phyloP scores from a whole-genome alignment of 2,113 vertebrate genomes.

The Chrysemys picta region DNA sequence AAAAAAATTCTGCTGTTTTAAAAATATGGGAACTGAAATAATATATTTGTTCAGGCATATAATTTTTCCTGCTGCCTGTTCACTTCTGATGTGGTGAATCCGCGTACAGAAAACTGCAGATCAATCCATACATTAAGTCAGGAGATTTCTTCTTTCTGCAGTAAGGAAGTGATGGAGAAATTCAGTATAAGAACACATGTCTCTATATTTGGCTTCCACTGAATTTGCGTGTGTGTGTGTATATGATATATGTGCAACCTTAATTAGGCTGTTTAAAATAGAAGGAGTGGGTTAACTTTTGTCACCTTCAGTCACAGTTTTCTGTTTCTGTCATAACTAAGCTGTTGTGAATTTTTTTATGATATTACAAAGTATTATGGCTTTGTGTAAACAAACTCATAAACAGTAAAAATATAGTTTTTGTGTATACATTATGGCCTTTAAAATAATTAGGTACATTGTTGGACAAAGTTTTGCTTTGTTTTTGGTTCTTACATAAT shows the following conservation, averaged over 20 bases:
- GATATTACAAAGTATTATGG: neutral
- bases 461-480: neutral
- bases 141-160: neutral
- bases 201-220: neutral
- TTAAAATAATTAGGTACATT: neutral
- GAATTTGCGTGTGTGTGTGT: neutral
- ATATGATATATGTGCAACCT: neutral
- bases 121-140: neutral
- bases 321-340: neutral
- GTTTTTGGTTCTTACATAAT: neutral
- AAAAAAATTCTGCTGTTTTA: neutral
- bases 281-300: neutral
- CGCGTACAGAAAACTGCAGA: neutral
- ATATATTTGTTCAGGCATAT: neutral
- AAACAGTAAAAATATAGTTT: neutral
- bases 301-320: neutral
- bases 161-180: neutral
- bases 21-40: neutral
- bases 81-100: neutral
- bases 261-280: neutral
- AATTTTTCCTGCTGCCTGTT: neutral
- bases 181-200: accelerated
- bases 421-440: neutral
- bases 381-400: neutral
- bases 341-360: neutral